Percentiles rank a stretch among this genome's conserved stretches.
phyloP scores from a whole-genome alignment of 2,797 vertebrate genomes.

The Varecia variegata region DNA sequence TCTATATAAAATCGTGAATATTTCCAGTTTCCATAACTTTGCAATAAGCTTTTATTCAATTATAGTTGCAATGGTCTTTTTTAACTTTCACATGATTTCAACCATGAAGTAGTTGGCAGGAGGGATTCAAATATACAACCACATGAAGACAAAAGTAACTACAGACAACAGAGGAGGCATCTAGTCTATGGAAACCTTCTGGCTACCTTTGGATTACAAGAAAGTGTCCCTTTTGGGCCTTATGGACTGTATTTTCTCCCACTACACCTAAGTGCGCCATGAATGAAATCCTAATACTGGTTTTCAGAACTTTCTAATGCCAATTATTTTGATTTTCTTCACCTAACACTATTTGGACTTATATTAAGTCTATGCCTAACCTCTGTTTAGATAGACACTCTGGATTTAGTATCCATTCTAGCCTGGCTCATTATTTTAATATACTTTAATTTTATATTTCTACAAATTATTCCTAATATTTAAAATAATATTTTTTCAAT shows the following conservation, averaged over 20 bases:
- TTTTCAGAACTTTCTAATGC: not conserved
- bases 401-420: not conserved
- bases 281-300: not conserved
- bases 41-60: not conserved
- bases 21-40: not conserved
- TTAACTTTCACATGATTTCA: not conserved
- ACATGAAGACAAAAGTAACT: not conserved
- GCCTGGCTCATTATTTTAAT: not conserved
- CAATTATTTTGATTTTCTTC: not conserved
- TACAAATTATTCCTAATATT: not conserved
- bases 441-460: not conserved
- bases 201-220: not conserved
- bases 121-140: not conserved
- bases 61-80: not conserved
- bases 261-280: not conserved
- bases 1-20: not conserved
- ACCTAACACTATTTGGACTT: not conserved
- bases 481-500: slow-evolving; percentile 21
- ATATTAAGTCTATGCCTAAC: not conserved
- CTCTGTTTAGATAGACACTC: not conserved
- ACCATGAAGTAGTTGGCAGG: not conserved
- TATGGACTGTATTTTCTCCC: not conserved
- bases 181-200: not conserved
- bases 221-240: not conserved
- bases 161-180: not conserved